These are phyloP conservation scores for Philaenus spumarius DNA, from an alignment of 1,140 invertebrate species.

Conservation along the genomic window DNA sequence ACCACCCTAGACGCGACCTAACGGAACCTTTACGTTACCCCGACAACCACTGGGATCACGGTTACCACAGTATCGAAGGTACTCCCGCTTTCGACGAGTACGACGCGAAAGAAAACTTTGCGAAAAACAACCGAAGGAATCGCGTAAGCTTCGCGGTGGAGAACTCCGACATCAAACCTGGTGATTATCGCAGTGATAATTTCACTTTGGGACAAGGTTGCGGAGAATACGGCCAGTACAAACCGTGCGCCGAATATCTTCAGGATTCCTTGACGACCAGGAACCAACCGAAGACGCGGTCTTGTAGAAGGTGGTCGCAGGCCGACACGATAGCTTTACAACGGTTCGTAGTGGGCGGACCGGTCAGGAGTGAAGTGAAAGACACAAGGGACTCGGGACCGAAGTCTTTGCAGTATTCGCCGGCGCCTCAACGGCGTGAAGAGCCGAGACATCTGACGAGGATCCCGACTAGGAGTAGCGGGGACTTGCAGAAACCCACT, in stretches of 20 bases:
- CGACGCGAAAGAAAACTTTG: background rate
- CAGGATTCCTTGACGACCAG: background rate
- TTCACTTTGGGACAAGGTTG: background rate
- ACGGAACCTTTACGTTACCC: conserved; percentile 25
- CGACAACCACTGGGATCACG: conserved; percentile 26
- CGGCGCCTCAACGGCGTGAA: conserved; percentile 37
- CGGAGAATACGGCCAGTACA: background rate
- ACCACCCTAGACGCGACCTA: conserved; percentile 2
- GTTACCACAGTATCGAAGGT: conserved; percentile 29
- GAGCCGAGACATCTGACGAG: conserved; percentile 33
- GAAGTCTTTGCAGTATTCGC: conserved; percentile 17
- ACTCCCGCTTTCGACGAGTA: conserved; percentile 2
- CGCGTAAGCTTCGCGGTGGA: background rate
- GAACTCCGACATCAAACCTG: background rate
- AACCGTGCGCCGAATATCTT: background rate
- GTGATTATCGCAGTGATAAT: background rate
- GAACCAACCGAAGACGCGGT: conserved; percentile 29
- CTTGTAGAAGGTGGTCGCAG: conserved; percentile 32
- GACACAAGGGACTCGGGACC: conserved; percentile 24
- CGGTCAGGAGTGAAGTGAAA: conserved; percentile 30
- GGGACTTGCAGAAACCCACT: conserved; percentile 38
- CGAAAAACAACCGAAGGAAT: background rate
- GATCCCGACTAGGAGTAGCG: conserved; percentile 33
- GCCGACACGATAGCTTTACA: conserved; percentile 21
- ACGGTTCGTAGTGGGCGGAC: conserved; percentile 15